phyloP scores from a whole-genome alignment of 2,797 vertebrate species.

The Phrynocephalus vlangalii region DNA sequence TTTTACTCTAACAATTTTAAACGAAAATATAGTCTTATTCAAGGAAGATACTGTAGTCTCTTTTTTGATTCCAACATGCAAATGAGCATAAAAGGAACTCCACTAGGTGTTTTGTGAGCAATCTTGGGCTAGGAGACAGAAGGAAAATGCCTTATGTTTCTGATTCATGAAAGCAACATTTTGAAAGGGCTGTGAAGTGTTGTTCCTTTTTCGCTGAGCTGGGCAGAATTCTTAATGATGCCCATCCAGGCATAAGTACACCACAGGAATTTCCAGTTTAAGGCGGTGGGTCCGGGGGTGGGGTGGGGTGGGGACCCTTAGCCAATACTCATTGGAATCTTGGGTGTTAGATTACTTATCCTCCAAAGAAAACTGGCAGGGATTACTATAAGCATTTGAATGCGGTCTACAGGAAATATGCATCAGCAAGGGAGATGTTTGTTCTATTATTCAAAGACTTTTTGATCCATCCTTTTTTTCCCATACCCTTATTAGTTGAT shows the following conservation, averaged over 20 bases:
- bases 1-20: no score
- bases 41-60: no score
- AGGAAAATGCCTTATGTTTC: background rate
- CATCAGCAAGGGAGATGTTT: constrained; percentile 13
- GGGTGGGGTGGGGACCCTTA: background rate
- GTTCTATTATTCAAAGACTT: background rate
- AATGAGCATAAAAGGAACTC: constrained; percentile 6
- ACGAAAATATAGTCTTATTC: no score
- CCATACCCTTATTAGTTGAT: background rate
- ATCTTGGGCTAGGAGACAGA: background rate
- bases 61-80: no score
- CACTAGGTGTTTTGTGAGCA: background rate
- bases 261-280: constrained; percentile 3
- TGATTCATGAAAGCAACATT: constrained; percentile 19
- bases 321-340: background rate
- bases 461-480: background rate
- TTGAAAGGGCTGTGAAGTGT: background rate
- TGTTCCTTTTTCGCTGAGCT: constrained; percentile 9
- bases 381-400: constrained; percentile 1
- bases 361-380: background rate
- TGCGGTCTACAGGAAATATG: background rate
- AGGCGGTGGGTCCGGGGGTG: no score
- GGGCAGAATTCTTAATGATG: constrained; percentile 16
- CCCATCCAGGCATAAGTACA: background rate
- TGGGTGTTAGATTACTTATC: background rate